Percentiles rank a stretch among this genome's conserved stretches.
Evolutionary conservation across 2,113 vertebrate genomes (phyloP).

Genomic region (Microtus richardsoni): DNA sequence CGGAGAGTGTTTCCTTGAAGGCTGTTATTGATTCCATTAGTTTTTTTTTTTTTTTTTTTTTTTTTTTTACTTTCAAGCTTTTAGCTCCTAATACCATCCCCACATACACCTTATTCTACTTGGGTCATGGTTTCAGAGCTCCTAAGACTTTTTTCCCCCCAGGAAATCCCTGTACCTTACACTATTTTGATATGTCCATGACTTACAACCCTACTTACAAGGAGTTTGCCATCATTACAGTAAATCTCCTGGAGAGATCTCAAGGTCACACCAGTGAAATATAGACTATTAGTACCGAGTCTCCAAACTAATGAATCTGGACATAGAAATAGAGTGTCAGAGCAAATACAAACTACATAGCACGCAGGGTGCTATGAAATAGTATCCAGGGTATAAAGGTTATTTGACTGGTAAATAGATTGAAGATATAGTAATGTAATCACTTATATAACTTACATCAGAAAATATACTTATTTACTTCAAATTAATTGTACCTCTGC

Average conservation of each 20-base stretch:
- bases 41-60: neutral
- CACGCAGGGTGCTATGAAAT: neutral
- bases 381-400: neutral
- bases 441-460: neutral
- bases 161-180: neutral
- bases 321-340: neutral
- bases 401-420: neutral
- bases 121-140: neutral
- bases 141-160: neutral
- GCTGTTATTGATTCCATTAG: neutral
- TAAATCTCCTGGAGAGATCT: neutral
- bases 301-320: conserved; percentile 9
- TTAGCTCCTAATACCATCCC: neutral
- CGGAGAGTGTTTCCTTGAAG: neutral
- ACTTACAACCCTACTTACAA: neutral
- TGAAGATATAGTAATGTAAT: neutral
- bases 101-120: neutral
- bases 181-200: neutral
- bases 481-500: conserved; percentile 12
- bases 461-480: neutral
- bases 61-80: neutral
- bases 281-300: neutral
- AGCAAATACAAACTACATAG: neutral
- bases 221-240: neutral
- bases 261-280: neutral